Evolutionary conservation across 2,113 vertebrate genomes (phyloP).

Genomic region (Parus major): DNA sequence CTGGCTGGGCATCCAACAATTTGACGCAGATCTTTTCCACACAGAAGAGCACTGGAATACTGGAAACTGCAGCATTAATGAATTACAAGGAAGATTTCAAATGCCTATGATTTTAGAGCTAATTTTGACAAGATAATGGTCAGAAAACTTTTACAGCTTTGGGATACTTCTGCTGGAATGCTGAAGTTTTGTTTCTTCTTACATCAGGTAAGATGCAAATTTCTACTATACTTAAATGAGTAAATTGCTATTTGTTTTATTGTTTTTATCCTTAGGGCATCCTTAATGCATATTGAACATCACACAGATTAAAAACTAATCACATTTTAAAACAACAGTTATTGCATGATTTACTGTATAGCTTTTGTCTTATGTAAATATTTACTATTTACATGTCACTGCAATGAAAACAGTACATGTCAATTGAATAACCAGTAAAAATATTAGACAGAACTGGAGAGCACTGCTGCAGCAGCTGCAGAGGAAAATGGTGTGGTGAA

Average conservation of each 20-base stretch:
- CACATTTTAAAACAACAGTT: background rate
- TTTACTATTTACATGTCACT: conserved; percentile 1
- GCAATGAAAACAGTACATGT: background rate
- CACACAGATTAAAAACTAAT: background rate
- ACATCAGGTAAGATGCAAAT: background rate
- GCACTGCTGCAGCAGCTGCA: background rate
- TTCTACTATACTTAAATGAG: background rate
- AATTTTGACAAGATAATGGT: conserved; percentile 4
- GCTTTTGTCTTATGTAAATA: conserved; percentile 8
- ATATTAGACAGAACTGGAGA: background rate
- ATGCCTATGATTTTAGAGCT: background rate
- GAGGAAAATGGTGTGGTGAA: background rate
- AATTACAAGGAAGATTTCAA: conserved; percentile 21
- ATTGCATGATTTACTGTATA: background rate
- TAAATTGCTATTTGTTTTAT: background rate
- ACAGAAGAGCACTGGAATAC: background rate
- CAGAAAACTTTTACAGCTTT: background rate
- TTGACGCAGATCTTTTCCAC: background rate
- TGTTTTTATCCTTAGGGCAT: background rate
- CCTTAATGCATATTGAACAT: background rate
- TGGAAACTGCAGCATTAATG: background rate
- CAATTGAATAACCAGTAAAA: background rate
- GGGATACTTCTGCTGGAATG: background rate
- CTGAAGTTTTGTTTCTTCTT: background rate
- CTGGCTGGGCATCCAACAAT: conserved; percentile 19